These are phyloP conservation scores for Gobiocypris rarus DNA, from an alignment of 2,113 vertebrate species.

Conservation along the genomic window DNA sequence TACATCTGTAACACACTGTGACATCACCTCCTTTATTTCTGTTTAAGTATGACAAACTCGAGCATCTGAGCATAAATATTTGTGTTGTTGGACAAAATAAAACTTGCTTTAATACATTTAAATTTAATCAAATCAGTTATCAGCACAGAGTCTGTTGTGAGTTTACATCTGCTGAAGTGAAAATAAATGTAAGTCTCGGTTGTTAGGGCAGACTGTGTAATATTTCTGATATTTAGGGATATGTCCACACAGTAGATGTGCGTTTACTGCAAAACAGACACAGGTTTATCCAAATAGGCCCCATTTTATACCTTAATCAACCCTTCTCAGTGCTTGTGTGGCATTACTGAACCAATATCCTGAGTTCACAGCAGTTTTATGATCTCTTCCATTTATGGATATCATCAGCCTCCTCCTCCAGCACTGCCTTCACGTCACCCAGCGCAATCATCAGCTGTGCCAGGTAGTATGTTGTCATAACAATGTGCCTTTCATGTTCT, in stretches of 20 bases:
- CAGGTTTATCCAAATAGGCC: neutral
- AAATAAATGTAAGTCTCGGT: neutral
- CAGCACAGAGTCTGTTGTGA: too few relatives aligned
- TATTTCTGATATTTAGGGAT: neutral
- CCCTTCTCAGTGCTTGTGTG: neutral
- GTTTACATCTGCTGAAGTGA: neutral
- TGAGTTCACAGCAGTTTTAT: slow-evolving; percentile 51
- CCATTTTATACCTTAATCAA: neutral
- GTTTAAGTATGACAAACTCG: neutral
- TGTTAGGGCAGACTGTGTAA: neutral
- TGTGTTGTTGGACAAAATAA: neutral
- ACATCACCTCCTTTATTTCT: neutral
- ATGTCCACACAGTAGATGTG: neutral
- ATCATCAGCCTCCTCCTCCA: slow-evolving; percentile 54
- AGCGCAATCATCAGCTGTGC: slow-evolving; percentile 81
- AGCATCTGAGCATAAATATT: neutral
- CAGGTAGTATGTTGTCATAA: slow-evolving; percentile 84
- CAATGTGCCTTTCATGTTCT: slow-evolving; percentile 52
- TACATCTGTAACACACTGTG: neutral
- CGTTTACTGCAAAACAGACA: neutral
- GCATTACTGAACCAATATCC: neutral
- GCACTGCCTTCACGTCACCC: slow-evolving; percentile 68
- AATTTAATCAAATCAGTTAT: neutral
- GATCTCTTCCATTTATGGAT: slow-evolving; percentile 74
- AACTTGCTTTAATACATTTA: neutral